Base-by-base conservation (phyloP, 2,113 vertebrate genomes). In the Anarrhichthys ocellatus region DNA sequence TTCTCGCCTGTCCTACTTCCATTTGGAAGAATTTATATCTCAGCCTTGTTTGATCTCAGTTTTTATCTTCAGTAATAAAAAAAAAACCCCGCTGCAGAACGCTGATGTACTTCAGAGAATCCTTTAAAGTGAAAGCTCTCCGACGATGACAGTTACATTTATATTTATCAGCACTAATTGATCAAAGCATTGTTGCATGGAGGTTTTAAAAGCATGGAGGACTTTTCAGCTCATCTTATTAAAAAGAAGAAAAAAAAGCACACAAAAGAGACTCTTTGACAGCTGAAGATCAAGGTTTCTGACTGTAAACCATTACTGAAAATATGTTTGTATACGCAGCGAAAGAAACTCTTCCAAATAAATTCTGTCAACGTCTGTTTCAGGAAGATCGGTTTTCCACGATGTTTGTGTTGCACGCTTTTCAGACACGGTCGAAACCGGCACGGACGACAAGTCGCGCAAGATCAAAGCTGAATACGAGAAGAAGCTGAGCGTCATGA, bases 401-500 rank as follows among this genome's bases (percentile, higher is more conserved):
- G 6, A 52, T 68, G 52, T 52, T 1, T 80, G 6, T 65, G 9
- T 68, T 2, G 2, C 14, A 1, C 32, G 0, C 72, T 71, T 48
- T 84, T 56, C 85, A 99, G 98, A 94, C 74, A 97, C 98, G 0
- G 95, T 98, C 64, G 98, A 99, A 90, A 96, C 96, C 0, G 97
- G 96, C 87, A 96, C 97, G 4, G 98, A 99, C 88, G 98, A 99
- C 93, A 99, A 98, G 74, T 95, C 97, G 58, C 98, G 98, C 78
- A 97, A 97, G 92, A 96, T 99, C 70, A 98, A 97, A 86, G 91
- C 92, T 0, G 98, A 99, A 58, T 99, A 99, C 24, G 98, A 99
- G 88, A 98, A 98, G 94, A 98, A 98, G 77, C 96, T 99, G 44
- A 96, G 97, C 64, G 89, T 96, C 38, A 99, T 99, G 98, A 98